Base-by-base conservation (phyloP, 2,797 vertebrate species). In the Coccyzus lansbergi region DNA sequence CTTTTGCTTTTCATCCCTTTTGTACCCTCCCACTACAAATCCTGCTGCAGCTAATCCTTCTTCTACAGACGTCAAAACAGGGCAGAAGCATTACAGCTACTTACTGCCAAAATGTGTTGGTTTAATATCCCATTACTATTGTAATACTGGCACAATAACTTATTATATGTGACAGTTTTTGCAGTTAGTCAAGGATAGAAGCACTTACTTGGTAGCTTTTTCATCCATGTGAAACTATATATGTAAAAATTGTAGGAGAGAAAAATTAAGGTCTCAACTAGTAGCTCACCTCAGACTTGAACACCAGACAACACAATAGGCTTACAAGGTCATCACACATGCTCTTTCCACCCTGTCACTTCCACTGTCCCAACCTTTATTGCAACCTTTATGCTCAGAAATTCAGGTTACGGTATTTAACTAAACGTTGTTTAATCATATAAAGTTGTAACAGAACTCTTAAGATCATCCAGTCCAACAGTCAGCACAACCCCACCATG, bases 1-100 rank as follows among this genome's bases (percentile, higher is more conserved):
- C 93, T 95, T 96, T 95, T 93, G 64, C 95, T 96, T 92, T 88
- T 92, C 86, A 95, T 94, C 92, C 91, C 83, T 82, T 88, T 87
- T 88, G 53, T 81, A 94, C 67, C 83, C 90, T 89, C 92, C 93
- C 74, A 95, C 93, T 83, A 87, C 72, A 90, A 93, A 89, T 86
- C 92, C 86, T 84, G 64, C 79, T 80, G 92, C 60, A 71, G 84
- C 71, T 95, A 96, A 97, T 97, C 92, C 85, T 95, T 75, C 83
- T 94, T 83, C 90, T 34, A 64, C 82, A 94, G 92, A 92, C 22
- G 49, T 95, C 93, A 96, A 95, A 96, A 94, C 82, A 95, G 93
- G 83, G 76, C 92, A 83, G 46, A 56, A 86, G 87, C 42, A 70
- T 94, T 94, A 95, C 78, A 96, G 67, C 81, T 91, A 92, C 86